phyloP scores from a whole-genome alignment of 2,888 invertebrate species.

The Hemaris fuciformis region DNA sequence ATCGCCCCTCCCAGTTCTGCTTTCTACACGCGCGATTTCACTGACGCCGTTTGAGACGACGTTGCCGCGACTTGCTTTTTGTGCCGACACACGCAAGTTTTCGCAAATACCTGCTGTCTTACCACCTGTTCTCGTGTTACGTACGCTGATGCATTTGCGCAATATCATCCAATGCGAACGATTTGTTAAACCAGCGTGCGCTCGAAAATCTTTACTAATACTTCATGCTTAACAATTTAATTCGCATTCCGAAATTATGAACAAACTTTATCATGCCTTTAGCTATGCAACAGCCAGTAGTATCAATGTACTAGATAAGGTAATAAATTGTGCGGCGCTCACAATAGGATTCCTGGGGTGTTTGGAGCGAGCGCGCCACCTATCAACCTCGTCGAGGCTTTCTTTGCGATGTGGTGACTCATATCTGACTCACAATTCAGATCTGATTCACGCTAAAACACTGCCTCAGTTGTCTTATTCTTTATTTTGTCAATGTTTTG shows the following conservation, averaged over 20 bases:
- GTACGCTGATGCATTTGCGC: conserved; percentile 17
- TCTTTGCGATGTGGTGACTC: conserved; percentile 70
- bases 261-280: conserved; percentile 1
- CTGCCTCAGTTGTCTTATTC: not conserved
- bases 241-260: conserved; percentile 4
- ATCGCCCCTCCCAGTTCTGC: conserved; percentile 74
- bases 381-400: conserved; percentile 53
- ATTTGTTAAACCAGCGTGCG: not conserved
- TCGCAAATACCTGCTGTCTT: conserved; percentile 58
- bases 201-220: not conserved
- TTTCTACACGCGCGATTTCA: conserved; percentile 81
- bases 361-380: conserved; percentile 51
- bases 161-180: conserved; percentile 1
- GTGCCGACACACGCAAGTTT: conserved; percentile 62
- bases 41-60: conserved; percentile 50
- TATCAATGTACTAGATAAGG: conserved; percentile 48
- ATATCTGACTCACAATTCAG: conserved; percentile 62
- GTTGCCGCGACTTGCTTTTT: conserved; percentile 45
- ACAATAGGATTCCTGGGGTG: conserved; percentile 72
- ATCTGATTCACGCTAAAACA: conserved; percentile 38
- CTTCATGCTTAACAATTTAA: not conserved
- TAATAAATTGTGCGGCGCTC: conserved; percentile 63
- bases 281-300: not conserved
- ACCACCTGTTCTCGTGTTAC: conserved; percentile 43
- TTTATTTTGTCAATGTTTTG: not conserved